Base-by-base conservation (phyloP, 2,113 vertebrate genomes). In the Prietella phreatophila region DNA sequence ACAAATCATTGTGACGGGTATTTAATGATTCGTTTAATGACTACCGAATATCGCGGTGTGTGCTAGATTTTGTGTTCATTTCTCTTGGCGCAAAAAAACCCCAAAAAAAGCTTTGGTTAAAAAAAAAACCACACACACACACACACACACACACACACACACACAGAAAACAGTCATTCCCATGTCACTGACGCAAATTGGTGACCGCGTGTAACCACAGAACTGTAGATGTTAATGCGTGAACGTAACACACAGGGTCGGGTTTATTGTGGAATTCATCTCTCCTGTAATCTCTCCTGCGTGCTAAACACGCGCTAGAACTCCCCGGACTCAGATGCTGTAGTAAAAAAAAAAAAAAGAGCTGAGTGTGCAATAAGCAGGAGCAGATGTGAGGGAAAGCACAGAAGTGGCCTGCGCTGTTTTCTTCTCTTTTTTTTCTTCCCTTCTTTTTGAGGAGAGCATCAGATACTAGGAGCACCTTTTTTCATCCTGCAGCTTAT, bases 301-400 rank as follows among this genome's bases (percentile, higher is more conserved):
- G n/a, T n/a, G 75, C 30, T 56, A 65, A 81, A 71, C 78, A 63
- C 4, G 13, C 47, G 17, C 4, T 17, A 63, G 67, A 80, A 53
- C 63, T 63, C 17, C 20, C 67, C 60, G 27, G 69, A 55, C 80
- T 58, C 84, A 71, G 73, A 82, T 86, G 65, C 33, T 65, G 82
- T 85, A 56, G 67, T 47, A 78, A 69, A 61, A 53, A 53, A 82
- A 53, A 53, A 82, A 36, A 60, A 76, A 50, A 78, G 58, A 73
- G 58, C 65, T 85, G 33, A 83, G 84, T 87, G 33, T 33, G 42
- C 61, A 55, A 19, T 82, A 90, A 91, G 69, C 76, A 84, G 85
- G 82, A 90, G 84, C 90, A 89, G 76, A 90, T 91, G 88, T 87
- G 63, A 55, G 20, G 83, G 73, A 84, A 88, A 56, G 84, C 61